Conservation (phyloP, 1,140 invertebrate species). For the Probaryconus sp. region DNA sequence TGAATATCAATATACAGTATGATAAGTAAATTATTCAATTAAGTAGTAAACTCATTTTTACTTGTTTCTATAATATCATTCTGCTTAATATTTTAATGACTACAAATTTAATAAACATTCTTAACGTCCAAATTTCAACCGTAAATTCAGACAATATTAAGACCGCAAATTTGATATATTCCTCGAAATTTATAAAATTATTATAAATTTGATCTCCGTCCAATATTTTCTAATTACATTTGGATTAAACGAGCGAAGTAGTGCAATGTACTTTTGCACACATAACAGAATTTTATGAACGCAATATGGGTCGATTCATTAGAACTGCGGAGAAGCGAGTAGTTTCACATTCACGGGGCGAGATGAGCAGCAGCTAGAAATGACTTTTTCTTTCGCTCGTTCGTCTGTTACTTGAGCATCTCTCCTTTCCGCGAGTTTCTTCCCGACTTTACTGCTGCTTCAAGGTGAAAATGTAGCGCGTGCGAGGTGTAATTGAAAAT, state of each 20-base stretch:
- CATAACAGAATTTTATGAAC: constrained; percentile 51
- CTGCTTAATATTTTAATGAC: too few species aligned
- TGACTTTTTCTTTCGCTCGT: constrained; percentile 55
- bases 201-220: constrained; percentile 18
- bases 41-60: too few species aligned
- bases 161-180: constrained; percentile 17
- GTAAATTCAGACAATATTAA: not conserved
- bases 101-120: not conserved
- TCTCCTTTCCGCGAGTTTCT: constrained; percentile 30
- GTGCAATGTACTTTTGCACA: constrained; percentile 30
- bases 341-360: constrained; percentile 24
- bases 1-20: too few species aligned
- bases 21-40: too few species aligned
- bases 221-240: constrained; percentile 38
- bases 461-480: constrained; percentile 45
- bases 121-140: constrained; percentile 6
- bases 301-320: constrained; percentile 56
- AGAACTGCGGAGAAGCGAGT: constrained; percentile 20
- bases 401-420: constrained; percentile 41
- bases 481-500: constrained; percentile 60
- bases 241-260: constrained; percentile 2
- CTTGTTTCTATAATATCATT: too few species aligned
- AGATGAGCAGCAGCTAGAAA: constrained; percentile 46
- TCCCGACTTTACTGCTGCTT: constrained; percentile 34
- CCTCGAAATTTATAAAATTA: constrained; percentile 37